Conservation (phyloP, 2,888 invertebrate species). For the Drosophila kanekoi region DNA sequence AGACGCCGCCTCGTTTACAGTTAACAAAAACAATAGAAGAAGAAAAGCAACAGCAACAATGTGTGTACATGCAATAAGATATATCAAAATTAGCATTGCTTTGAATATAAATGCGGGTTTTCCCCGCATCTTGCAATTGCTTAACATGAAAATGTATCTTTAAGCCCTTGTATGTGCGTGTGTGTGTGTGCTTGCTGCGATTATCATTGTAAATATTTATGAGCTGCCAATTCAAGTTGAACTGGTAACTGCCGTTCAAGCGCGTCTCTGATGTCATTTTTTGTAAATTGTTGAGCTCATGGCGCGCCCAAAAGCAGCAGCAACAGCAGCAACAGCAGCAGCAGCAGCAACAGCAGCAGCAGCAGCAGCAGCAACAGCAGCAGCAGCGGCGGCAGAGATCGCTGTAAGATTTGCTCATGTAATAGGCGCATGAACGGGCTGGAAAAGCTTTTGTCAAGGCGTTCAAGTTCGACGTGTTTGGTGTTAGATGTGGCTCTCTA, state of each 20-base stretch:
- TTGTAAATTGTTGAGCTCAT: slow-evolving; percentile 62
- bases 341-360: neutral
- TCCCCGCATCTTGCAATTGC: slow-evolving; percentile 36
- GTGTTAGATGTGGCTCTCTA: slow-evolving; percentile 10
- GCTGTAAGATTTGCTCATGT: slow-evolving; percentile 27
- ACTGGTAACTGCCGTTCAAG: slow-evolving; percentile 51
- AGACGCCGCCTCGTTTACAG: slow-evolving; percentile 28
- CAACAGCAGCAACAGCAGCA: neutral
- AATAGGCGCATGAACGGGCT: neutral
- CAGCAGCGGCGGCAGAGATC: slow-evolving; percentile 10
- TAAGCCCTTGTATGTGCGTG: slow-evolving; percentile 8
- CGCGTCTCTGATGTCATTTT: slow-evolving; percentile 46
- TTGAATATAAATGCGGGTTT: slow-evolving; percentile 67
- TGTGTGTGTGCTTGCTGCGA: slow-evolving; percentile 17
- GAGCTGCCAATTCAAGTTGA: slow-evolving; percentile 75
- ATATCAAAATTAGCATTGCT: slow-evolving; percentile 70
- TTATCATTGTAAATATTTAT: slow-evolving; percentile 74
- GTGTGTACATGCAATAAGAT: slow-evolving; percentile 11
- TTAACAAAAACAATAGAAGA: slow-evolving; percentile 19
- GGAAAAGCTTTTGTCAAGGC: slow-evolving; percentile 64
- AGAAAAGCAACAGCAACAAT: neutral
- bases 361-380: neutral
- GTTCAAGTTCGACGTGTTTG: slow-evolving; percentile 52
- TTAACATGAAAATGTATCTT: slow-evolving; percentile 39
- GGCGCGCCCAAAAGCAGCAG: slow-evolving; percentile 45